phyloP scores from a whole-genome alignment of 2,888 invertebrate genomes.

The Orthonevra nobilis region DNA sequence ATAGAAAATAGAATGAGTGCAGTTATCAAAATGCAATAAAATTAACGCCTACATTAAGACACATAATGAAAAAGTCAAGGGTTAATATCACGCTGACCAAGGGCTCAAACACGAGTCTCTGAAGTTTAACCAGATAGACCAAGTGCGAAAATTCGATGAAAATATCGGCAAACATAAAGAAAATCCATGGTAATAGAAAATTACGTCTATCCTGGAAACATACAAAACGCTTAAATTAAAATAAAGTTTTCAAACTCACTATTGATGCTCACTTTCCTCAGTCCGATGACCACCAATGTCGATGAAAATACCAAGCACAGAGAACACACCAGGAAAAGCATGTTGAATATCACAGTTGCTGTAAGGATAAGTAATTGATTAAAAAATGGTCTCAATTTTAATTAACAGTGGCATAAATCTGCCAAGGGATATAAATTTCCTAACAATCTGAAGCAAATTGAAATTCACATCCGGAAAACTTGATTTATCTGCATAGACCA shows the following conservation, averaged over 20 bases:
- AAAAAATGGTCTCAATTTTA: no score
- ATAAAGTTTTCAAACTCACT: no score
- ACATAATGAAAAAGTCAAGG: conserved; percentile 88
- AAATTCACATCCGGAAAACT: neutral
- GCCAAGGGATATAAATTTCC: no score
- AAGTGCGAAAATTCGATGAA: conserved; percentile 85
- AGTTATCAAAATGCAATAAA: no score
- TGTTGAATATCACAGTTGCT: conserved; percentile 87
- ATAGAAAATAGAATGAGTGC: conserved; percentile 65
- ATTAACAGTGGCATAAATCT: no score
- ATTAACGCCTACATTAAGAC: conserved; percentile 90
- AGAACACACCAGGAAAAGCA: conserved; percentile 85
- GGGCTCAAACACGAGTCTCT: conserved; percentile 87
- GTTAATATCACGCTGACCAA: conserved; percentile 88
- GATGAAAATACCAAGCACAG: conserved; percentile 86
- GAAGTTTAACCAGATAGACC: conserved; percentile 84
- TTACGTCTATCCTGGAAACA: conserved; percentile 84
- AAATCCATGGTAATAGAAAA: conserved; percentile 88
- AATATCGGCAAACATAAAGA: conserved; percentile 84
- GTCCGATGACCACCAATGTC: conserved; percentile 84
- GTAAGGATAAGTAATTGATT: conserved; percentile 76
- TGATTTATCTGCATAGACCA: no score
- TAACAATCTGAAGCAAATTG: no score
- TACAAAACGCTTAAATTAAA: no score
- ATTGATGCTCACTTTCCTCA: conserved; percentile 84